These are phyloP conservation scores for Pangasius djambal DNA, from an alignment of 2,797 vertebrate species.

Conservation along the genomic window DNA sequence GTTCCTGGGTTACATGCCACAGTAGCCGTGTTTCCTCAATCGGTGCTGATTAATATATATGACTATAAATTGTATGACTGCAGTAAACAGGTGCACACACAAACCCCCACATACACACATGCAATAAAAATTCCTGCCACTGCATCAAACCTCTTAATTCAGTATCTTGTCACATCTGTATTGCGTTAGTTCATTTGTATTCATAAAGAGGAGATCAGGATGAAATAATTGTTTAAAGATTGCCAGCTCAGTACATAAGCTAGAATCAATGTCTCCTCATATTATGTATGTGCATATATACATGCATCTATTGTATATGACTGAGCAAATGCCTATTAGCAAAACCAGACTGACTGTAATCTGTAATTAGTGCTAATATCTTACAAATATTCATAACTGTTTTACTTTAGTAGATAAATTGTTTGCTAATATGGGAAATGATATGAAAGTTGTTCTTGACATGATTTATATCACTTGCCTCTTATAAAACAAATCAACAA, in stretches of 20 bases:
- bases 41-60: slow-evolving; percentile 34
- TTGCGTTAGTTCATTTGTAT: slow-evolving; percentile 24
- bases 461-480: too few relatives aligned
- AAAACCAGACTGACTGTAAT: neutral
- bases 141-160: neutral
- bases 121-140: neutral
- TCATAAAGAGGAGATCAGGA: slow-evolving; percentile 11
- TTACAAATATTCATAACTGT: neutral
- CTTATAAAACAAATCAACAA: neutral
- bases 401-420: neutral
- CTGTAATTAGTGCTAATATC: neutral
- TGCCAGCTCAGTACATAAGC: slow-evolving; percentile 14
- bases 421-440: neutral
- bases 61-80: slow-evolving; percentile 24
- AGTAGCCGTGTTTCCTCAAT: slow-evolving; percentile 34
- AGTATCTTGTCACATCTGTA: slow-evolving; percentile 25
- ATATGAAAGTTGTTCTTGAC: neutral
- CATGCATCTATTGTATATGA: neutral
- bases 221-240: neutral
- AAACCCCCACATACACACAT: neutral
- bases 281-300: neutral
- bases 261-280: neutral
- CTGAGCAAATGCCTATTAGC: neutral
- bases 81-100: slow-evolving; percentile 15
- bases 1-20: slow-evolving; percentile 2